Base-by-base conservation (phyloP, 2,888 invertebrate genomes). In the Erannis defoliaria region DNA sequence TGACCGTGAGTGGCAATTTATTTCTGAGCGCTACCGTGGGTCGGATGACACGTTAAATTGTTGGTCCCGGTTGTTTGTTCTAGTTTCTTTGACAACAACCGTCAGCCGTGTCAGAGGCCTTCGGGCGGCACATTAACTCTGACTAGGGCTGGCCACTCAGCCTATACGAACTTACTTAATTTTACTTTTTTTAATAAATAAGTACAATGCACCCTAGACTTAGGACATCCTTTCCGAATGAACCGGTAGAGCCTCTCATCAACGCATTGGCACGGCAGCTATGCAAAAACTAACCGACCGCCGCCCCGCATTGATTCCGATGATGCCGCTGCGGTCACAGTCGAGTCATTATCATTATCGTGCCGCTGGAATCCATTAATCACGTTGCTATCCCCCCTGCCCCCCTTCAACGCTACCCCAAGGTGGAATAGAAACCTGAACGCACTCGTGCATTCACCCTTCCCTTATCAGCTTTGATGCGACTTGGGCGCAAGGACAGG, bases 361-460 rank as follows among this genome's bases (percentile, higher is more conserved):
- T 79, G 74, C 80, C 80, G 82, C 78, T 77, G 81, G 85, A 81
- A 88, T 89, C 88, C 90, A 92, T 92, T 92, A 92, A 92, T 92
- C 92, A 92, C 85, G 88, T 86, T 85, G 90, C 83, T 88, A 87
- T 84, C 85, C 40, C 70, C 70, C 75, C 77, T 74, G 50, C 67
- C 70, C 72, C 74, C 74, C 68, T 67, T 65, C 65, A 60, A 63
- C 67, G 66, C 74, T 72, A 74, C 78, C 84, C 84, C 79, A 82
- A 84, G 86, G 68, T 64, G 55, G 68, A 56, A 88, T 66, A 54
- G 65, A 57, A 88, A 85, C 89, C 88, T 89, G 90, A 86, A 88
- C 89, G 88, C 90, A 89, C 82, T 88, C 89, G 86, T 91, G 89
- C 90, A 88, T 90, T 85, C 89, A 88, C 90, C 89, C 90, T 89